Evolutionary conservation across 2,888 invertebrate species (phyloP).

Genomic region (Megaustenia siamemsis): DNA sequence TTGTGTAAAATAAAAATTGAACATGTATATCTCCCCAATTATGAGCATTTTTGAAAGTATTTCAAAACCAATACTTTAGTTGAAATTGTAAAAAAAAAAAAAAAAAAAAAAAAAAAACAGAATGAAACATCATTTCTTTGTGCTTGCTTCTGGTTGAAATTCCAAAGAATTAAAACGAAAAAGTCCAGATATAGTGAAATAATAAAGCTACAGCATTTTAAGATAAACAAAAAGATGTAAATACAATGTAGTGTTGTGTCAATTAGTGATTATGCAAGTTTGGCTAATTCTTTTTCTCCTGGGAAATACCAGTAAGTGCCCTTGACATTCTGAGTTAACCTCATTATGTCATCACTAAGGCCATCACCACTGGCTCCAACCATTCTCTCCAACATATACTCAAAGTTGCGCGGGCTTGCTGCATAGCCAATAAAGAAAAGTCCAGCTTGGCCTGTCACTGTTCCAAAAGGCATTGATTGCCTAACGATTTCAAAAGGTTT

Average conservation of each 20-base stretch:
- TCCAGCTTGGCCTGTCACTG: constrained; percentile 73
- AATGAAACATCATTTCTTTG: too few relatives aligned
- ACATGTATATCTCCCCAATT: too few relatives aligned
- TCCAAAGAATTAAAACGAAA: too few relatives aligned
- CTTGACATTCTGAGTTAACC: constrained; percentile 73
- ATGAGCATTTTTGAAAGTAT: too few relatives aligned
- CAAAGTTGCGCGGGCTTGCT: constrained; percentile 74
- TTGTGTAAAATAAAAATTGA: too few relatives aligned
- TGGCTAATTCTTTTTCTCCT: constrained; percentile 72
- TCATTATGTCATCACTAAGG: constrained; percentile 78
- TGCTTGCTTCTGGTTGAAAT: too few relatives aligned
- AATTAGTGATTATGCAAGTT: constrained; percentile 60
- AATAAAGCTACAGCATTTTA: too few relatives aligned
- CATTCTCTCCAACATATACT: constrained; percentile 80
- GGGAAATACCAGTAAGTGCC: constrained; percentile 81
- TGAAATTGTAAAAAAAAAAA: too few relatives aligned
- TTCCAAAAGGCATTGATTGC: constrained; percentile 80
- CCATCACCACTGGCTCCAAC: constrained; percentile 76
- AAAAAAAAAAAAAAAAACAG: too few relatives aligned
- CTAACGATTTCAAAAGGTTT: constrained; percentile 79
- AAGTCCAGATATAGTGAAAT: too few relatives aligned
- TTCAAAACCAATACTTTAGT: too few relatives aligned
- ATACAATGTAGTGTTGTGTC: neutral
- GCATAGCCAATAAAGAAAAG: constrained; percentile 80
- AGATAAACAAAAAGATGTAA: neutral